phyloP scores from a whole-genome alignment of 2,113 vertebrate species.

The Panthera leo region DNA sequence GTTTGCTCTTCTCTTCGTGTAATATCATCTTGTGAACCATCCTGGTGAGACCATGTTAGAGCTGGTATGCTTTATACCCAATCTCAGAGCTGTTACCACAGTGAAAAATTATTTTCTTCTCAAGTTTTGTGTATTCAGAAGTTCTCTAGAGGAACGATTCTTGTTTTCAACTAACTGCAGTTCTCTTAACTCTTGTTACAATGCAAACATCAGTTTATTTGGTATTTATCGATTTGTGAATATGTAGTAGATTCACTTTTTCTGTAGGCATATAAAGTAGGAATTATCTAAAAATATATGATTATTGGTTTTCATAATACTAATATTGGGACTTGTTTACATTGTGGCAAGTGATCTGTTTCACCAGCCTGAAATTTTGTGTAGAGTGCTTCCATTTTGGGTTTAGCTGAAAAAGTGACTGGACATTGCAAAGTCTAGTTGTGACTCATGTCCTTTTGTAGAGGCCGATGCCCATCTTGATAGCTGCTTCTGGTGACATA shows the following conservation, averaged over 20 bases:
- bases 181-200: background rate
- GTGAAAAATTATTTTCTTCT: background rate
- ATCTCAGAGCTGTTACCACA: slow-evolving; percentile 10
- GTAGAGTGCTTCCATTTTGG: background rate
- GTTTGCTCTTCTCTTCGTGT: slow-evolving; percentile 29
- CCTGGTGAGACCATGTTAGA: background rate
- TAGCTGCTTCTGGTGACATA: background rate
- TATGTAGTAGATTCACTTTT: background rate
- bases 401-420: background rate
- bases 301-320: background rate
- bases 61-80: background rate
- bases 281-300: background rate
- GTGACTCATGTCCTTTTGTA: background rate
- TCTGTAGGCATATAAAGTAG: background rate
- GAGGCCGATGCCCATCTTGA: background rate
- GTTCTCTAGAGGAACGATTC: background rate
- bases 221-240: background rate
- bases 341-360: background rate
- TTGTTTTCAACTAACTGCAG: background rate
- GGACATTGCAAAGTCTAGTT: background rate
- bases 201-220: background rate
- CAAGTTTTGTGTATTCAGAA: slow-evolving; percentile 14
- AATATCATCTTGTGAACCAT: background rate
- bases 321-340: background rate
- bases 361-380: background rate